Evolutionary conservation across 2,797 vertebrate genomes (phyloP).

Genomic region (Xyrichtys novacula): DNA sequence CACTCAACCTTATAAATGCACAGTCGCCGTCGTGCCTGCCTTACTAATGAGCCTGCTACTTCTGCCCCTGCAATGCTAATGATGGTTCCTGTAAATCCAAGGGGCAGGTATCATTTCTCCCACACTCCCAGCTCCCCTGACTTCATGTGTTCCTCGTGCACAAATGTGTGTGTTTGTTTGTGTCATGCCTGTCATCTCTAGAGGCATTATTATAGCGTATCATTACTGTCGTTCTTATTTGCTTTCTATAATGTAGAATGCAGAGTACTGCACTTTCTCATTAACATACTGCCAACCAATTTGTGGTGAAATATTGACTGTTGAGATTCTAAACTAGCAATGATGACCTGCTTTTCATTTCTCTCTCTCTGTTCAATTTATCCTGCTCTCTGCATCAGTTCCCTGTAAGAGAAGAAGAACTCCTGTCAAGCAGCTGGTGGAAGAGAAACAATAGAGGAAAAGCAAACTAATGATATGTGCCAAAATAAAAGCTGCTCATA

Average conservation of each 20-base stretch:
- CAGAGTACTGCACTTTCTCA: conserved; percentile 13
- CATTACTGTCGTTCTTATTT: conserved; percentile 35
- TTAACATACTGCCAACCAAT: conserved; percentile 14
- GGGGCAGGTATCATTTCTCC: conserved; percentile 15
- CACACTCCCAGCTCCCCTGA: neutral
- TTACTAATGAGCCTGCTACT: conserved; percentile 56
- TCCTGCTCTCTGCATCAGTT: conserved; percentile 9
- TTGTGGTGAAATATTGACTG: conserved; percentile 21
- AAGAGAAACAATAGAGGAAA: neutral
- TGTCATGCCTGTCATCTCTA: conserved; percentile 16
- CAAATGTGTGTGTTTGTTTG: conserved; percentile 11
- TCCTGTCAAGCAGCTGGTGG: neutral
- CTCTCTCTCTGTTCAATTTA: neutral
- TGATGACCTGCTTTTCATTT: conserved; percentile 9
- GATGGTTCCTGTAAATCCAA: conserved; percentile 30
- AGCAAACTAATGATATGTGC: conserved; percentile 25
- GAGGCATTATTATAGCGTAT: conserved; percentile 11
- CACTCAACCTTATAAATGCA: neutral
- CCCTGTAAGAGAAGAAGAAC: neutral
- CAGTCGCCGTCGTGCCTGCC: neutral
- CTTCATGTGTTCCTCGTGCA: conserved; percentile 3
- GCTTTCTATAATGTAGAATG: conserved; percentile 10
- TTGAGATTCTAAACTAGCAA: neutral
- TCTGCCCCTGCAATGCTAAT: conserved; percentile 53
- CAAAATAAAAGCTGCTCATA: conserved; percentile 18